Evolutionary conservation across 2,113 vertebrate genomes (phyloP).

Genomic region (Caretta caretta): DNA sequence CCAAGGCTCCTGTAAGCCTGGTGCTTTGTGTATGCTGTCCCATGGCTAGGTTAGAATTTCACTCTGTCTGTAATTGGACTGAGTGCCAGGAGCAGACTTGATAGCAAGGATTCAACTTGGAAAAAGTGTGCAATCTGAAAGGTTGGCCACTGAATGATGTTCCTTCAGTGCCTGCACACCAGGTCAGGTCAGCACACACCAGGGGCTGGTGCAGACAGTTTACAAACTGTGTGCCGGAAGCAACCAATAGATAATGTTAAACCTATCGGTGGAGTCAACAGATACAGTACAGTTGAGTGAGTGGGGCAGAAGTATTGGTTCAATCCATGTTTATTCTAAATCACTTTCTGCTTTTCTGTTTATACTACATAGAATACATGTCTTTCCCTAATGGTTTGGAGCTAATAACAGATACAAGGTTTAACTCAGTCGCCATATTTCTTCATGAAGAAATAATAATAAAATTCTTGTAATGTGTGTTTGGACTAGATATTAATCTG

Average conservation of each 20-base stretch:
- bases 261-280: background rate
- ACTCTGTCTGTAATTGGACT: slow-evolving; percentile 42
- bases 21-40: background rate
- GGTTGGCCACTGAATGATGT: background rate
- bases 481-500: background rate
- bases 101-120: slow-evolving; percentile 51
- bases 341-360: slow-evolving; percentile 49
- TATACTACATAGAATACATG: background rate
- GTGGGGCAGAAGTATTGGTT: background rate
- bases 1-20: slow-evolving; percentile 32
- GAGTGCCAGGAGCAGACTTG: slow-evolving; percentile 29
- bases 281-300: background rate
- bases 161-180: accelerated
- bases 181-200: background rate
- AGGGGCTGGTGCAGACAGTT: background rate
- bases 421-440: background rate
- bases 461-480: background rate
- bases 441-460: background rate
- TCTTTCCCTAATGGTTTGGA: slow-evolving; percentile 1
- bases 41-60: slow-evolving; percentile 61
- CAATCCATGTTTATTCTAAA: slow-evolving; percentile 11
- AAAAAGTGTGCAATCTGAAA: slow-evolving; percentile 42
- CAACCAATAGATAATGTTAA: background rate
- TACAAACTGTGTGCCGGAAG: accelerated
- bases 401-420: background rate